Conservation (phyloP, 2,113 vertebrate species). For the Ardeotis arabs region DNA sequence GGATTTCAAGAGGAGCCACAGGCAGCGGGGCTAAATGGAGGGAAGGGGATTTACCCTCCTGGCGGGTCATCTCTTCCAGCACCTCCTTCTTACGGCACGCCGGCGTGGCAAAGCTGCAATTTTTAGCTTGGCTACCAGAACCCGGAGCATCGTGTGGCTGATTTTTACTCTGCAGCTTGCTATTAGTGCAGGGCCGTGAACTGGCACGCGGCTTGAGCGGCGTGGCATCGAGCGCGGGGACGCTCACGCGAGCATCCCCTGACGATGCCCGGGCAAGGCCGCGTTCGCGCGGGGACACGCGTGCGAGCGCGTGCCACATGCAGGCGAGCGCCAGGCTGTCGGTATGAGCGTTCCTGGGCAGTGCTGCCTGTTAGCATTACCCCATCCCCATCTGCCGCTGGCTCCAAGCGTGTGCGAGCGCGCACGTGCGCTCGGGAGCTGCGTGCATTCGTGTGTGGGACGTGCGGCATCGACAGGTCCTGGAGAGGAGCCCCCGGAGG, state of each 20-base stretch:
- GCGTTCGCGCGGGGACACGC: accelerated
- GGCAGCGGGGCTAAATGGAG: background rate
- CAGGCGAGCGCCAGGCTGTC: background rate
- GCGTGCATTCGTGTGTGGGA: background rate
- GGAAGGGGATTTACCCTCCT: background rate
- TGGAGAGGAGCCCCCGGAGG: background rate
- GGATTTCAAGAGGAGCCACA: background rate
- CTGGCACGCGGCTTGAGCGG: accelerated
- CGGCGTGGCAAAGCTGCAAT: accelerated
- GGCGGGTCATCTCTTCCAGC: too few relatives aligned
- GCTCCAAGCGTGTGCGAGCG: background rate
- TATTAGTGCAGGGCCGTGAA: accelerated
- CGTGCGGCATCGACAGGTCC: background rate
- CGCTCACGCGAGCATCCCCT: accelerated
- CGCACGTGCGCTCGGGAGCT: background rate
- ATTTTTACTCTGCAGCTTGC: background rate
- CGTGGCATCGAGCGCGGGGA: accelerated
- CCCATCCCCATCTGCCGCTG: background rate
- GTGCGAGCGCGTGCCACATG: background rate
- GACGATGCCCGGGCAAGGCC: background rate
- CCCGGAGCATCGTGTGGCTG: accelerated
- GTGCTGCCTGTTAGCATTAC: background rate
- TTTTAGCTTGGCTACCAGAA: background rate
- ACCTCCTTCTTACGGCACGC: too few relatives aligned
- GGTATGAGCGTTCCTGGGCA: background rate